Percentiles rank a stretch among this genome's conserved stretches.
These are phyloP conservation scores for Shinisaurus crocodilurus DNA, from an alignment of 2,113 vertebrate genomes.

Conservation along the genomic window DNA sequence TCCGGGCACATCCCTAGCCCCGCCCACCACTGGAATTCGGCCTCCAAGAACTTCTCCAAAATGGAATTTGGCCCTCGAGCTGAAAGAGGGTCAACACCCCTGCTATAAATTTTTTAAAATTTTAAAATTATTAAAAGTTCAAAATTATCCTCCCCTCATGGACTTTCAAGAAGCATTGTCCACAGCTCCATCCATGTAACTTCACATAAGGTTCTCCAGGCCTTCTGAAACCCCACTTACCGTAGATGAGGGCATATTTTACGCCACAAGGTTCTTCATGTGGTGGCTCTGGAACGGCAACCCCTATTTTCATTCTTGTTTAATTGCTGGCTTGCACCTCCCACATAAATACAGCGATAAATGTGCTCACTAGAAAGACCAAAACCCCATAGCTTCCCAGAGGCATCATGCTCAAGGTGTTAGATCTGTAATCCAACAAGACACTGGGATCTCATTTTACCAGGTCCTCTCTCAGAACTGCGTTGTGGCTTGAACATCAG, in stretches of 20 bases:
- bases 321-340: background rate
- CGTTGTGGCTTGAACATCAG: background rate
- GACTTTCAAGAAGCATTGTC: background rate
- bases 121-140: background rate
- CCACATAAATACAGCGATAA: background rate
- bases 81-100: too few relatives aligned
- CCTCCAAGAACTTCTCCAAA: too few relatives aligned
- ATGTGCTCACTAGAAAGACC: background rate
- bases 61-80: too few relatives aligned
- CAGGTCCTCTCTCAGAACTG: background rate
- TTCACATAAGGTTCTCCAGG: background rate
- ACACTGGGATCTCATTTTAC: background rate
- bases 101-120: background rate
- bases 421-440: constrained; percentile 9
- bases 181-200: background rate
- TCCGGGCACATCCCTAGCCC: too few relatives aligned
- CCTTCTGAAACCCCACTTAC: background rate
- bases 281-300: background rate
- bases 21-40: too few relatives aligned
- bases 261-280: background rate
- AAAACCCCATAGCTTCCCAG: background rate
- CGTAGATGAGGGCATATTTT: background rate
- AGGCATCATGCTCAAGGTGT: background rate
- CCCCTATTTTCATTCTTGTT: rapidly evolving
- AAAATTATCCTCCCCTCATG: background rate